phyloP scores from a whole-genome alignment of 2,888 invertebrate species.

The Pseudolycoriella hygida region DNA sequence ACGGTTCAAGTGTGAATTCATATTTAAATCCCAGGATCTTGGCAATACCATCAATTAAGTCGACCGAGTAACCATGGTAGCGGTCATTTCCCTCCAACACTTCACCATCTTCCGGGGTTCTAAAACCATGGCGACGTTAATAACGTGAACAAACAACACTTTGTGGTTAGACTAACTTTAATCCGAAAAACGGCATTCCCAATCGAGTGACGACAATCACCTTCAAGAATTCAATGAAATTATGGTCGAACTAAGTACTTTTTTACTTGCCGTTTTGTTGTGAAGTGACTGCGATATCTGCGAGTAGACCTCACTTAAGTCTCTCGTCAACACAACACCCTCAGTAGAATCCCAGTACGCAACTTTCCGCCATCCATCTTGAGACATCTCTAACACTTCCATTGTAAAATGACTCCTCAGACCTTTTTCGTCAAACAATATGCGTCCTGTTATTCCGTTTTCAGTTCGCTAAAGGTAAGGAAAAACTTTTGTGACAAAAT shows the following conservation, averaged over 20 bases:
- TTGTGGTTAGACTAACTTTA: background rate
- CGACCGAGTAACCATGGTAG: conserved; percentile 80
- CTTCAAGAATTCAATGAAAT: too few species aligned
- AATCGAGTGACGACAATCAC: background rate
- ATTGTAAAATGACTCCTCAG: conserved; percentile 46
- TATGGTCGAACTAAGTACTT: too few species aligned
- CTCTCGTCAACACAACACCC: conserved; percentile 29
- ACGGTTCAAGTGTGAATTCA: conserved; percentile 51
- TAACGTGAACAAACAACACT: background rate
- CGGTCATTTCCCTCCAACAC: conserved; percentile 50
- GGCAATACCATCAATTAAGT: conserved; percentile 70
- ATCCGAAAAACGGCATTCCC: background rate
- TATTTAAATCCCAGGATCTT: conserved; percentile 48
- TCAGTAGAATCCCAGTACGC: conserved; percentile 23
- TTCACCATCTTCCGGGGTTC: background rate
- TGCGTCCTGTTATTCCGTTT: conserved; percentile 23
- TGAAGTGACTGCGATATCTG: conserved; percentile 26
- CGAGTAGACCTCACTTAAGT: conserved; percentile 42
- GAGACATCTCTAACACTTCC: conserved; percentile 47
- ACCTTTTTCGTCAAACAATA: conserved; percentile 35
- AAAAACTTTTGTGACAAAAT: background rate
- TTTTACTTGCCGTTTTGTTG: conserved; percentile 43
- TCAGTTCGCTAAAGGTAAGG: conserved; percentile 18
- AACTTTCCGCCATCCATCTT: conserved; percentile 36
- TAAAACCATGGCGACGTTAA: too few species aligned